Base-by-base conservation (phyloP, 2,797 vertebrate genomes). In the Champsocephalus esox region DNA sequence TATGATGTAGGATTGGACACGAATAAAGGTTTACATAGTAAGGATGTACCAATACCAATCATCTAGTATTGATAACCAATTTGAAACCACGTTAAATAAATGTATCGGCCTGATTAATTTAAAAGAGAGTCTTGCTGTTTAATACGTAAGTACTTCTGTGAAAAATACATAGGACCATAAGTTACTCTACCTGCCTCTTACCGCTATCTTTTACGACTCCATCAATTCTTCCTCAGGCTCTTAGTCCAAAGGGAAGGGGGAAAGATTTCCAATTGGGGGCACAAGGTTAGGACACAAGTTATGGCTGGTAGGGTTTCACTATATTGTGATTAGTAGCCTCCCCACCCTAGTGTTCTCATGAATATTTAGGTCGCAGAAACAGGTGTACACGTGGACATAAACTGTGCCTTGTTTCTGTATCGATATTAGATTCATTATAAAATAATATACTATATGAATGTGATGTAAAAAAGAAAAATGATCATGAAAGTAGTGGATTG, bases 131-230 rank as follows among this genome's bases (percentile, higher is more conserved):
- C 59, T 77, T 82, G 76, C 60, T 68, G 77, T 71, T 82, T 43
- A 19, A 17, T 57, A 51, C 7, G n/a, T 54, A 50, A 34, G 45
- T 48, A 41, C 34, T 9, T 65, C 50, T 0, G 32, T 61, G 57
- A 3, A 61, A 62, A 82, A 65, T 60, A 73, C 79, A 57, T 76
- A 46, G 44, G 41, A 70, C 73, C 73, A 82, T 88, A 79, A 80
- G 76, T 58, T 49, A 59, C 45, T 49, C 34, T 61, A 44, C 63
- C 52, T 34, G 21, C 41, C 44, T 58, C 64, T 34, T 48, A 44
- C 43, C 57, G 21, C 48, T 41, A 28, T 59, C 7, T 64, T 71
- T 80, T 70, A 61, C 32, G 61, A 41, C 66, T 79, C 70, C 17
- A 54, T 66, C 34, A 69, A 50, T 50, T 44, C 5, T 48, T 71